These are phyloP conservation scores for Formica aserva DNA, from an alignment of 2,888 invertebrate species.

Conservation along the genomic window DNA sequence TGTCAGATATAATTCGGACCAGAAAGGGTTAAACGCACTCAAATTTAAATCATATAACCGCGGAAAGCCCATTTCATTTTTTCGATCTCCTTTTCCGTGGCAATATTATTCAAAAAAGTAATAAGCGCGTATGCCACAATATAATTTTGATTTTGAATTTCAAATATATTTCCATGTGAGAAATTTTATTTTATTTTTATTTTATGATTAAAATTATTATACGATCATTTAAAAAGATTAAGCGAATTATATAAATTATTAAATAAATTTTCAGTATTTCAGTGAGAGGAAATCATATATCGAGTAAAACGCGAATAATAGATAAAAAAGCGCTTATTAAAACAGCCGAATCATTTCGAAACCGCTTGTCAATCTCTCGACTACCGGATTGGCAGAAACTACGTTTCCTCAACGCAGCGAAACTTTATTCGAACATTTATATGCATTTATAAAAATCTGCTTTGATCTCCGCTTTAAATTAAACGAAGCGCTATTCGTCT, in stretches of 20 bases:
- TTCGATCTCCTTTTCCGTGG: conserved; percentile 18
- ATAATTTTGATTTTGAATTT: neutral
- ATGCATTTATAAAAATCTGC: conserved; percentile 32
- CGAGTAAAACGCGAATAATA: neutral
- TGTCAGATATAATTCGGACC: neutral
- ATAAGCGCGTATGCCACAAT: conserved; percentile 1
- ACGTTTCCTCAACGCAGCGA: neutral
- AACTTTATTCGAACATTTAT: neutral
- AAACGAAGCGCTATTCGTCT: conserved; percentile 2
- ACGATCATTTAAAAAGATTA: conserved; percentile 8
- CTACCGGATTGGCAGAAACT: neutral
- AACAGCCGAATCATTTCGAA: neutral
- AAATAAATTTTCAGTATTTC: neutral
- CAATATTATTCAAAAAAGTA: neutral
- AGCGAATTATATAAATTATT: neutral
- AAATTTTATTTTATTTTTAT: conserved; percentile 19
- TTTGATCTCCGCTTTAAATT: conserved; percentile 39
- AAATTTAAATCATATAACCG: conserved; percentile 35
- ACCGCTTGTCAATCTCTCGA: neutral
- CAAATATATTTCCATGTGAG: neutral
- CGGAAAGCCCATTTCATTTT: conserved; percentile 25
- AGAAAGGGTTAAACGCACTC: conserved; percentile 12
- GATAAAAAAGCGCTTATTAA: neutral
- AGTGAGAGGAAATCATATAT: neutral
- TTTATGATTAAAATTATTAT: neutral